Evolutionary conservation across 2,113 vertebrate species (phyloP), one percentile per base, ranked within the genome.

Genomic region (Balaeniceps rex): DNA sequence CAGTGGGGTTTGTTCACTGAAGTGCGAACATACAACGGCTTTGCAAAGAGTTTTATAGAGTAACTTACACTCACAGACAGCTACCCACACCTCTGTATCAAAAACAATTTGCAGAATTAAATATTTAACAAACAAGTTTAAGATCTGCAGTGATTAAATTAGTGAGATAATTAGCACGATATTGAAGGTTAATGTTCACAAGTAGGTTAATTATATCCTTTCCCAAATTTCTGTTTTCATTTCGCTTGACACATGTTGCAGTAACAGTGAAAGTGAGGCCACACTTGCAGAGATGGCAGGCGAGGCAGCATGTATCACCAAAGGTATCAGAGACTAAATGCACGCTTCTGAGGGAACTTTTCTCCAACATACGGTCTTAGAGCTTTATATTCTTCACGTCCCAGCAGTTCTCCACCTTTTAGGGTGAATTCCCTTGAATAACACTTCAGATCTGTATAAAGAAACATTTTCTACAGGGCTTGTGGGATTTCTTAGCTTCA

Each of bases 171-270:
- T 96, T 97, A 96, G 74, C 81, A 93, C 25, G 11, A 93, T 93
- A 91, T 95, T 97, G 94, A 96, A 97, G 95, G 96, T 93, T 96
- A 96, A 86, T 83, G 80, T 93, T 96, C 92, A 94, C 95, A 96
- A 94, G 93, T 94, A 94, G 88, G 77, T 91, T 97, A 94, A 95
- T 96, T 95, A 97, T 74, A 95, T 77, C 82, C 84, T 95, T 93
- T 69, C 55, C 94, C 71, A 97, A 96, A 96, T 94, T 87, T 88
- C 87, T 97, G 97, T 95, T 97, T 94, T 93, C 89, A 66, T 94
- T 93, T 87, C 1, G 0, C 78, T 91, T 87, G 68, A 81, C 23
- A 10, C 66, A 34, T 77, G 75, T 93, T 97, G 71, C 42, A 80
- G 2, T 33, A 97, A 83, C 93, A 86, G 87, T 28, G n/a, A 66